Evolutionary conservation across 2,888 invertebrate species (phyloP).

Genomic region (Smittia aterrima): DNA sequence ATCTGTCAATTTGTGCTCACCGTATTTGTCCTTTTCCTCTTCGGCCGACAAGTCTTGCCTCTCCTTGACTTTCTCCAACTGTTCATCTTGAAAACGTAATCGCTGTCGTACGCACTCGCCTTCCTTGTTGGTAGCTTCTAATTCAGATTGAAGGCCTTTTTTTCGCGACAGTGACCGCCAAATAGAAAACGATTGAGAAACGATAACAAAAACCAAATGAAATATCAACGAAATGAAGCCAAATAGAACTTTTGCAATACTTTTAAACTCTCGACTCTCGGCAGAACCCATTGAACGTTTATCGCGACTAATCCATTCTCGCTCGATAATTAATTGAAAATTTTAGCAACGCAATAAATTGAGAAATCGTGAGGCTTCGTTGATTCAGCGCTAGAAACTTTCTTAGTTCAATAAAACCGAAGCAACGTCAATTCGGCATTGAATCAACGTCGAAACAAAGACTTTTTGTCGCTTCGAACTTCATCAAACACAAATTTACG

Average conservation of each 20-base stretch:
- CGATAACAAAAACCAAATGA: constrained; percentile 13
- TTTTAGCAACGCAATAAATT: constrained; percentile 1
- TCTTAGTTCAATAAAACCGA: constrained; percentile 10
- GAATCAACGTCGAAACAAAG: not conserved
- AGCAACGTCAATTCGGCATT: constrained; percentile 10
- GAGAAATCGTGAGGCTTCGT: constrained; percentile 27
- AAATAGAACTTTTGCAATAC: constrained; percentile 17
- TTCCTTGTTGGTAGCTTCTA: constrained; percentile 52
- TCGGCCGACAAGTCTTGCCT: constrained; percentile 51
- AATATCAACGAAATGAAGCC: not conserved
- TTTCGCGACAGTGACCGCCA: not conserved
- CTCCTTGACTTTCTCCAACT: constrained; percentile 50
- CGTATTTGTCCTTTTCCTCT: constrained; percentile 51
- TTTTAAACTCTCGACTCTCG: constrained; percentile 14
- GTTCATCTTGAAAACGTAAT: constrained; percentile 52
- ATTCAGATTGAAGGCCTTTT: constrained; percentile 52
- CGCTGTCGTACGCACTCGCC: constrained; percentile 53
- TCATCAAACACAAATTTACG: constrained; percentile 3
- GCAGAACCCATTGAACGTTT: constrained; percentile 23
- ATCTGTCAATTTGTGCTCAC: constrained; percentile 44
- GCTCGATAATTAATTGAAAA: not conserved
- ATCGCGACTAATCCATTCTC: not conserved
- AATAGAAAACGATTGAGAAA: not conserved
- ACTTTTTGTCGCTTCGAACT: not conserved
- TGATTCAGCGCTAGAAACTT: not conserved